Conservation (phyloP, 2,888 invertebrate genomes). For the Hermaeophaga mercurialis region DNA sequence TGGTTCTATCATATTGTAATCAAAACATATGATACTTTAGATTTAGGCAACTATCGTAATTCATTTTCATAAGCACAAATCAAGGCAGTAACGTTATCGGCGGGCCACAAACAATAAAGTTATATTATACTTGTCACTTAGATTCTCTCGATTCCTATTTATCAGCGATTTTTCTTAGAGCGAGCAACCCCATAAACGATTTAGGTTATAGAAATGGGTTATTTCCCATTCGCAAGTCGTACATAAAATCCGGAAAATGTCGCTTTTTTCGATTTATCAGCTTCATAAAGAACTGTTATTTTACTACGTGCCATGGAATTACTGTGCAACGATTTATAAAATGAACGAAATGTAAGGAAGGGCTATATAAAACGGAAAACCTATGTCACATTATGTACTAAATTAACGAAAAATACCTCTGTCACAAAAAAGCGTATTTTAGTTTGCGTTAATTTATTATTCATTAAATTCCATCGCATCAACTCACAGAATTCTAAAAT, state of each 20-base stretch:
- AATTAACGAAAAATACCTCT: too few relatives aligned
- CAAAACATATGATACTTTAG: neutral
- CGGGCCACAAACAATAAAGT: constrained; percentile 42
- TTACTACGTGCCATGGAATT: constrained; percentile 12
- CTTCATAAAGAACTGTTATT: constrained; percentile 23
- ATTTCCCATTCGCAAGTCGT: constrained; percentile 22
- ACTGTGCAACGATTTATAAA: constrained; percentile 14
- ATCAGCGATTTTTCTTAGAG: constrained; percentile 15
- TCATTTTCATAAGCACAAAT: constrained; percentile 41
- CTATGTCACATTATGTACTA: too few relatives aligned
- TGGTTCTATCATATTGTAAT: constrained; percentile 4
- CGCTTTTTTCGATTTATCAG: constrained; percentile 16
- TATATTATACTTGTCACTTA: constrained; percentile 38
- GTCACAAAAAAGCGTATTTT: too few relatives aligned
- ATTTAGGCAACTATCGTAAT: constrained; percentile 22
- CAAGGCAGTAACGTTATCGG: constrained; percentile 29
- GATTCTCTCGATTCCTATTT: constrained; percentile 38
- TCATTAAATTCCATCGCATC: too few relatives aligned
- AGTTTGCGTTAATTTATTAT: too few relatives aligned
- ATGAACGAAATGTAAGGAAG: neutral
- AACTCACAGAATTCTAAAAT: too few relatives aligned
- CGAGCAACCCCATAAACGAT: constrained; percentile 17
- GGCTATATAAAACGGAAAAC: neutral
- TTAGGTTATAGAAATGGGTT: constrained; percentile 20
- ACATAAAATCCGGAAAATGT: constrained; percentile 18